phyloP scores from a whole-genome alignment of 2,797 vertebrate species.

The Salmo trutta region DNA sequence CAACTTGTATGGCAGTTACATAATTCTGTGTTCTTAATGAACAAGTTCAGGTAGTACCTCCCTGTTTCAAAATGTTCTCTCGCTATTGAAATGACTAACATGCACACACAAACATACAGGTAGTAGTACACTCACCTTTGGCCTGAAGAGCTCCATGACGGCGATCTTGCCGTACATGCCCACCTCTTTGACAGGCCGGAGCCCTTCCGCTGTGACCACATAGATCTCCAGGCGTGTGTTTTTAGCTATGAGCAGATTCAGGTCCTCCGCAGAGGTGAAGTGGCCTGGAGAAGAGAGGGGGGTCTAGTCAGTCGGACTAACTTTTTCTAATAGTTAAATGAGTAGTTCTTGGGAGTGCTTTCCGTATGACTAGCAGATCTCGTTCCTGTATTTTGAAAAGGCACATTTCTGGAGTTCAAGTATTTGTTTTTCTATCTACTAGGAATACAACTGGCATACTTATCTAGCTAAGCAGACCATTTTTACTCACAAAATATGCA shows the following conservation, averaged over 20 bases:
- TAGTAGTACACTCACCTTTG: slow-evolving; percentile 80
- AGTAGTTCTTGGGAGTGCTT: no score
- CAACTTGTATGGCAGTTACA: background rate
- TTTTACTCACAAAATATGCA: background rate
- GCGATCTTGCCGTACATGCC: slow-evolving; percentile 98
- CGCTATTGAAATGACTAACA: background rate
- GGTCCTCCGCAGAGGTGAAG: slow-evolving; percentile 94
- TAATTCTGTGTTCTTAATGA: background rate
- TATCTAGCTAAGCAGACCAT: background rate
- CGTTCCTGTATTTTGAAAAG: no score
- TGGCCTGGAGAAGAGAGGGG: slow-evolving; percentile 76
- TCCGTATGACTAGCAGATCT: no score
- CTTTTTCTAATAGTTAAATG: background rate
- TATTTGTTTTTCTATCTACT: background rate
- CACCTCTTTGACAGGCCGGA: slow-evolving; percentile 95
- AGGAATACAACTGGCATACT: background rate
- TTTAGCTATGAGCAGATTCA: slow-evolving; percentile 97
- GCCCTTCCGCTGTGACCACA: slow-evolving; percentile 95
- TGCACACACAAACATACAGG: background rate
- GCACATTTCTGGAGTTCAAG: background rate
- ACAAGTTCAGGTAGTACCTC: no score
- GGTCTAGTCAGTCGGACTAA: background rate
- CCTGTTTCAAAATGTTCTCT: no score
- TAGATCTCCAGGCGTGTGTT: slow-evolving; percentile 98
- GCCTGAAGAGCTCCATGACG: slow-evolving; percentile 97